A percentile compares a stretch with the other conserved stretches of the same genome.
Evolutionary conservation across 2,888 invertebrate species (phyloP).

Genomic region (Trichopria drosophilae): DNA sequence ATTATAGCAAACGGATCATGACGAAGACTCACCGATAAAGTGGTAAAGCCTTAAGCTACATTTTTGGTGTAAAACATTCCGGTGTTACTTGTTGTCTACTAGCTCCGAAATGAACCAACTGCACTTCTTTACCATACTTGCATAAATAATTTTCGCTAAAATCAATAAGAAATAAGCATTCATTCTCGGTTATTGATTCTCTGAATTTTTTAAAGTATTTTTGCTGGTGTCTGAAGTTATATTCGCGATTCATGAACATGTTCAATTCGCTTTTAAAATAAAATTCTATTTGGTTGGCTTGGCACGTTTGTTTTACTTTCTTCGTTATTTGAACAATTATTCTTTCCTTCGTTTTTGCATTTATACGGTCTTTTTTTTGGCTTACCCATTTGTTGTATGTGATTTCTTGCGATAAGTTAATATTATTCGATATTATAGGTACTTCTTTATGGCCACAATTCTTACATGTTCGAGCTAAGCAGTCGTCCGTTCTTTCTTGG

Average conservation of each 20-base stretch:
- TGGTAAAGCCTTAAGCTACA: constrained; percentile 26
- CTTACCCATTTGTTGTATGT: background rate
- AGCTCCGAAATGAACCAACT: constrained; percentile 30
- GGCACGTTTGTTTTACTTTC: background rate
- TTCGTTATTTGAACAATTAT: background rate
- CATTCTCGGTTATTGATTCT: too few relatives aligned
- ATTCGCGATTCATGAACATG: too few relatives aligned
- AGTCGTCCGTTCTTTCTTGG: background rate
- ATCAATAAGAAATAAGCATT: too few relatives aligned
- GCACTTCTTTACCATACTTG: constrained; percentile 29
- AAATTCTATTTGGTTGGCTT: background rate
- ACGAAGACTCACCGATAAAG: constrained; percentile 25
- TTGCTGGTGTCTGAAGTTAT: too few relatives aligned
- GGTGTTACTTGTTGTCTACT: constrained; percentile 21
- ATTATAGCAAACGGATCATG: constrained; percentile 29
- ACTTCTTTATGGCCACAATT: background rate
- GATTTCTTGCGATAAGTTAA: background rate
- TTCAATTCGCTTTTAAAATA: background rate
- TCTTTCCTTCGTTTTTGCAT: background rate
- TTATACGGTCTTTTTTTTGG: background rate
- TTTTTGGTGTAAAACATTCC: constrained; percentile 22
- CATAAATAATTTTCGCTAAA: constrained; percentile 30
- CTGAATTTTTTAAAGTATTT: too few relatives aligned
- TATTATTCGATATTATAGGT: background rate
- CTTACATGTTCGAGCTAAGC: background rate